Percentiles rank a stretch among this genome's conserved stretches.
These are phyloP conservation scores for Notarius lentiginosus DNA, from an alignment of 2,113 vertebrate genomes.

Conservation along the genomic window DNA sequence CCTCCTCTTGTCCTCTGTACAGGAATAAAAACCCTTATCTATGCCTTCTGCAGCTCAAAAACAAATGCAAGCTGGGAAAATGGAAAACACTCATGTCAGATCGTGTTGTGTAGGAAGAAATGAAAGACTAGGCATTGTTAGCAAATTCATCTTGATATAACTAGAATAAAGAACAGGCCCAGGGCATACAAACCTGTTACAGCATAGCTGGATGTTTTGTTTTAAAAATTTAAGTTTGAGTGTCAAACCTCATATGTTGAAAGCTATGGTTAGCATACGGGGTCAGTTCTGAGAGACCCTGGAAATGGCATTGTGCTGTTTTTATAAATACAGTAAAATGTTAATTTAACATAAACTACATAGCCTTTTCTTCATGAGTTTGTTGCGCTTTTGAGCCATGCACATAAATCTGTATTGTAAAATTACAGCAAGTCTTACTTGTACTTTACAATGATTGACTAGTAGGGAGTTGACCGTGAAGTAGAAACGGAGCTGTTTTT, in stretches of 20 bases:
- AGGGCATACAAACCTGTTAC: not conserved
- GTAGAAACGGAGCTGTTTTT: conserved; percentile 27
- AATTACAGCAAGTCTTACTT: not conserved
- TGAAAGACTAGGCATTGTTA: not conserved
- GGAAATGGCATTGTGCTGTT: not conserved
- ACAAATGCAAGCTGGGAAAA: conserved; percentile 59
- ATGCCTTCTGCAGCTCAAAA: conserved; percentile 43
- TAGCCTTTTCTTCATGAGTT: not conserved
- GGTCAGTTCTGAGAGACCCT: not conserved
- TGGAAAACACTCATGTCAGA: conserved; percentile 53
- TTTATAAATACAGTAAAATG: not conserved
- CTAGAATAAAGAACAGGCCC: not conserved
- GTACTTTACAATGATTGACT: not conserved
- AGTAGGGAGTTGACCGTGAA: not conserved
- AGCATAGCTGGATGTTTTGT: not conserved
- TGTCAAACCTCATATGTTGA: not conserved
- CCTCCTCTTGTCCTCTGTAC: conserved; percentile 59
- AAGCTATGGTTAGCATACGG: too few species aligned
- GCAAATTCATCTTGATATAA: not conserved
- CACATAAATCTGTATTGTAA: conserved; percentile 10
- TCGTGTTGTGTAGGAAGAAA: conserved; percentile 50
- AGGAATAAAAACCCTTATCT: conserved; percentile 67
- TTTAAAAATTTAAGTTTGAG: not conserved
- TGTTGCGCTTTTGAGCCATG: not conserved
- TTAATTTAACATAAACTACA: not conserved